These are phyloP conservation scores for Squalus acanthias DNA, from an alignment of 2,797 vertebrate genomes.

Conservation along the genomic window DNA sequence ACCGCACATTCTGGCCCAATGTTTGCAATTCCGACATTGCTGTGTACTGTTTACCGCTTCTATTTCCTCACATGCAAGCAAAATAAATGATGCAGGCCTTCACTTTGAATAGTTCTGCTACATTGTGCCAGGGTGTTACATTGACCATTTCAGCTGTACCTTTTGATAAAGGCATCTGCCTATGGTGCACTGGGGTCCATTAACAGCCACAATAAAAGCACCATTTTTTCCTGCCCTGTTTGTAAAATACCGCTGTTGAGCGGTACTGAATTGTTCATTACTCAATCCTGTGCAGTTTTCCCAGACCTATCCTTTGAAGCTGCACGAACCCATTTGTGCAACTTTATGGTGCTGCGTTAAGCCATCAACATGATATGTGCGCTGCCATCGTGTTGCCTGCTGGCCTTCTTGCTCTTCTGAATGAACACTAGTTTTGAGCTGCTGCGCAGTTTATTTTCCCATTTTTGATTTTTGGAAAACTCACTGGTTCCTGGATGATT, in stretches of 20 bases:
- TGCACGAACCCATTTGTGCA: background rate
- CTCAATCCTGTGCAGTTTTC: background rate
- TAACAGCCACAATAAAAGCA: background rate
- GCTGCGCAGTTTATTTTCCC: background rate
- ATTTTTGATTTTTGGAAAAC: background rate
- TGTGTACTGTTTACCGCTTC: background rate
- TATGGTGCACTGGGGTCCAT: background rate
- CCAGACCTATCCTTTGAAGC: background rate
- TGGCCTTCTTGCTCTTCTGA: background rate
- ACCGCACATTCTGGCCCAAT: background rate
- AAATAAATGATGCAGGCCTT: background rate
- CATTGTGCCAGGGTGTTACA: background rate
- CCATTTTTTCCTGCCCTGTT: background rate
- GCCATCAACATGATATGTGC: background rate
- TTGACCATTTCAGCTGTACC: background rate
- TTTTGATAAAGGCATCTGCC: background rate
- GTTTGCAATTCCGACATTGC: background rate
- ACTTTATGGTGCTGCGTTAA: background rate
- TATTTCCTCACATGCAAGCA: background rate
- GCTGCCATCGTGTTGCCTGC: background rate
- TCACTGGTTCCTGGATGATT: background rate
- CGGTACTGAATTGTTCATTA: background rate
- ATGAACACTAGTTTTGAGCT: background rate
- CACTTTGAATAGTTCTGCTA: background rate
- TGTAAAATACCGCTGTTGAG: background rate